A percentile compares a stretch with the other conserved stretches of the same genome.
phyloP scores from a whole-genome alignment of 2,888 invertebrate species.

The Ecliptopera silaceata region DNA sequence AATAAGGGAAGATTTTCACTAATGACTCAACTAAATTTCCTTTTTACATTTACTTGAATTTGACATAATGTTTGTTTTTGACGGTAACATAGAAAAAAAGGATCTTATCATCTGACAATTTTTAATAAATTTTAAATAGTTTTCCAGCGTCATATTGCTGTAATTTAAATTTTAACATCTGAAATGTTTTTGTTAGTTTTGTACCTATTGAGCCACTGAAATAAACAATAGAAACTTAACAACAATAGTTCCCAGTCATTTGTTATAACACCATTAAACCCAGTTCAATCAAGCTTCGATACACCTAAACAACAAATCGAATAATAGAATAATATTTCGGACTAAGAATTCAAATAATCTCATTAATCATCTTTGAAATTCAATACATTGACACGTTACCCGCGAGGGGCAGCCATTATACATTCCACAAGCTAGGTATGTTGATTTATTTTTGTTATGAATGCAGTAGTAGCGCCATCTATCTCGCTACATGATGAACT shows the following conservation, averaged over 20 bases:
- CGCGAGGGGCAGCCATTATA: slow-evolving; percentile 55
- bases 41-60: too few species aligned
- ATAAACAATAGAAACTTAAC: not conserved
- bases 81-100: too few species aligned
- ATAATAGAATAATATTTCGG: slow-evolving; percentile 45
- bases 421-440: slow-evolving; percentile 61
- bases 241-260: slow-evolving; percentile 23
- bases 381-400: slow-evolving; percentile 76
- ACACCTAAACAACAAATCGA: slow-evolving; percentile 49
- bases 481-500: too few species aligned
- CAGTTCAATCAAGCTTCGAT: slow-evolving; percentile 28
- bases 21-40: too few species aligned
- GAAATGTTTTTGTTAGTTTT: too few species aligned
- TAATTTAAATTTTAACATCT: too few species aligned
- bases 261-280: slow-evolving; percentile 18
- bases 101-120: too few species aligned
- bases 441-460: slow-evolving; percentile 26
- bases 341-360: slow-evolving; percentile 67
- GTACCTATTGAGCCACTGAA: slow-evolving; percentile 1
- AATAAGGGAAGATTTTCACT: too few species aligned
- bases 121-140: too few species aligned
- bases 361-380: slow-evolving; percentile 80
- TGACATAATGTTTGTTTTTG: too few species aligned
- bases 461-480: too few species aligned
- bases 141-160: too few species aligned